Evolutionary conservation across 2,797 vertebrate genomes (phyloP), one percentile per base, ranked within the genome.

Genomic region (Sebastes glaucus): DNA sequence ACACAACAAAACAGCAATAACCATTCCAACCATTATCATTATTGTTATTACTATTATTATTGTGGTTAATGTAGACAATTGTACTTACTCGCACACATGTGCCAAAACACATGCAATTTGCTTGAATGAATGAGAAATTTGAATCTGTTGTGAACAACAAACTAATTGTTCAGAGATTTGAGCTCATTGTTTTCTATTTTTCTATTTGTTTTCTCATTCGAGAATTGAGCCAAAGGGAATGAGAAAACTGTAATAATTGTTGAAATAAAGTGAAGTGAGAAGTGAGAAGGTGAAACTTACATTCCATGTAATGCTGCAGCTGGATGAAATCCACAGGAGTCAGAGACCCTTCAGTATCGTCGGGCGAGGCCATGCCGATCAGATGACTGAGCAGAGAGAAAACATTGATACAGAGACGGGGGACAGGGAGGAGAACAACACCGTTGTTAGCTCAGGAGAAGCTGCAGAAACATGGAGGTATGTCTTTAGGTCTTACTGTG

Each of bases 281-380:
- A 23, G 20, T 46, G 35, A 61, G 16, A 32, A 4, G n/a, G 6
- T 27, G 18, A 59, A 11, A 95, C 96, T 96, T 93, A 97, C 97
- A 97, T 63, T 98, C 97, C 93, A 98, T 96, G 90, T 97, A 98
- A 46, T 97, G 95, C 87, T 98, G 97, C 82, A 98, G 96, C 92
- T 97, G 97, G 85, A 96, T 97, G 68, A 98, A 98, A 88, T 98
- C 96, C 90, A 95, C 95, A 4, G 97, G 96, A 87, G 95, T 97
- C 60, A 98, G 83, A 18, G 92, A 95, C 28, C 88, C 91, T 71
- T 95, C 93, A 42, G 85, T 68, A 11, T 94, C 92, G 0, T 89
- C 85, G 7, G 87, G 71, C 0, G 88, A 90, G 18, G 94, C 91
- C 95, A 95, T 95, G 71, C 6, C 14, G 62, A 35, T 59, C 63